These are phyloP conservation scores for Yponomeuta plumbellus DNA, from an alignment of 2,888 invertebrate genomes.

Conservation along the genomic window DNA sequence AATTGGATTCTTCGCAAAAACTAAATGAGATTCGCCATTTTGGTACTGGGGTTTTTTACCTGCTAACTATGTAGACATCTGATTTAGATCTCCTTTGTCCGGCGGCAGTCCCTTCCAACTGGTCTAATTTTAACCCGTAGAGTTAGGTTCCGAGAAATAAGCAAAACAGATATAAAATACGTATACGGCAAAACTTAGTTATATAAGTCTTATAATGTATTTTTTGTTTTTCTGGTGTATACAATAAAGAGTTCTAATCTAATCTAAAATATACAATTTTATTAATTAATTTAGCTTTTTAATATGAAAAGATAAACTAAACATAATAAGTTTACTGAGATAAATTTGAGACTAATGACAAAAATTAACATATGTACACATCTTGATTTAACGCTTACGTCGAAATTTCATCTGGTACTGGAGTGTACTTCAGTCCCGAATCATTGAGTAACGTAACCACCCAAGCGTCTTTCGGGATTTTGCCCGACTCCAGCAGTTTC, in stretches of 20 bases:
- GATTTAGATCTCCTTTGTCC: constrained; percentile 6
- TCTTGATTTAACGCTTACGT: background rate
- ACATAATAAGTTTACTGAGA: background rate
- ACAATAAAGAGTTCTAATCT: too few species aligned
- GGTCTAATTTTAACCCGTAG: background rate
- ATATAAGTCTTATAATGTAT: too few species aligned
- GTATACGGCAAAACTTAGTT: too few species aligned
- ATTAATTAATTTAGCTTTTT: too few species aligned
- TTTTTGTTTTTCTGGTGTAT: too few species aligned
- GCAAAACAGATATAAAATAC: too few species aligned
- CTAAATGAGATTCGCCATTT: constrained; percentile 27
- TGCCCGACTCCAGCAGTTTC: constrained; percentile 54
- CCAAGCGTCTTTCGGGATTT: constrained; percentile 56
- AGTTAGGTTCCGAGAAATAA: background rate
- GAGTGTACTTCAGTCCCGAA: constrained; percentile 61
- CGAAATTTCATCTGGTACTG: constrained; percentile 37
- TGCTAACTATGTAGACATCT: background rate
- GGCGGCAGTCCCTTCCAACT: background rate
- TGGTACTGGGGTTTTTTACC: constrained; percentile 23
- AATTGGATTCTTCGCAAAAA: constrained; percentile 27
- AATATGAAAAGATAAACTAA: too few species aligned
- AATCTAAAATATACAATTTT: too few species aligned
- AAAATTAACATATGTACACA: background rate
- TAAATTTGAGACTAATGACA: background rate
- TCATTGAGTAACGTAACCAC: constrained; percentile 61